Evolutionary conservation across 2,113 vertebrate species (phyloP), one percentile per base, ranked within the genome.

Genomic region (Dicrurus megarhynchus): DNA sequence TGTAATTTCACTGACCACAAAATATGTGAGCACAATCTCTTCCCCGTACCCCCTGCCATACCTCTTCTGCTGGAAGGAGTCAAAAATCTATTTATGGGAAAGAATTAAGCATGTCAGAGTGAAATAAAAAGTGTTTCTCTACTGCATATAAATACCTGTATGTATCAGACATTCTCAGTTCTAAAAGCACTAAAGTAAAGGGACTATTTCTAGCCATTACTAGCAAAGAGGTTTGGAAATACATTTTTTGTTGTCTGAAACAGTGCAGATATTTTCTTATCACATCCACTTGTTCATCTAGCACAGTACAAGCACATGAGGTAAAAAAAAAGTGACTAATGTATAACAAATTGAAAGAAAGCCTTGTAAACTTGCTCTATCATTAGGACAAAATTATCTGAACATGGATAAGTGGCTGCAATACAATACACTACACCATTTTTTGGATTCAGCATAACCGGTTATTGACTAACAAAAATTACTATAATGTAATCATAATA

Each of bases 391-490:
- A 87, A 93, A 93, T 87, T 84, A 84, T 84, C 65, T 59, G 53
- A 96, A 92, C 52, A 60, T 10, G 52, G 68, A 7, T 88, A 89
- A 92, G 39, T 92, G 79, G 55, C 53, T 93, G 82, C 73, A 87
- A 56, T 52, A 60, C 44, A 47, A 86, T 37, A 75, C 22, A 60
- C 16, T 68, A 46, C 60, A 91, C 17, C 28, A 52, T 32, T 46
- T 79, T 91, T 82, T 73, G 53, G 23, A 56, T 82, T 47, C 77
- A 83, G 35, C 6, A 9, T 50, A 89, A 74, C 56, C 83, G 44
- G 79, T 89, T 97, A 95, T 77, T 89, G 83, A 74, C 76, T 91
- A 87, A 93, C 77, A 89, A 92, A 90, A 77, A 89, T 92, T 81
- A 83, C 56, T 65, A 64, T 88, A 82, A 90, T 75, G 46, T 47